Conservation (phyloP, 2,888 invertebrate genomes). For the Strigamia crassipes region DNA sequence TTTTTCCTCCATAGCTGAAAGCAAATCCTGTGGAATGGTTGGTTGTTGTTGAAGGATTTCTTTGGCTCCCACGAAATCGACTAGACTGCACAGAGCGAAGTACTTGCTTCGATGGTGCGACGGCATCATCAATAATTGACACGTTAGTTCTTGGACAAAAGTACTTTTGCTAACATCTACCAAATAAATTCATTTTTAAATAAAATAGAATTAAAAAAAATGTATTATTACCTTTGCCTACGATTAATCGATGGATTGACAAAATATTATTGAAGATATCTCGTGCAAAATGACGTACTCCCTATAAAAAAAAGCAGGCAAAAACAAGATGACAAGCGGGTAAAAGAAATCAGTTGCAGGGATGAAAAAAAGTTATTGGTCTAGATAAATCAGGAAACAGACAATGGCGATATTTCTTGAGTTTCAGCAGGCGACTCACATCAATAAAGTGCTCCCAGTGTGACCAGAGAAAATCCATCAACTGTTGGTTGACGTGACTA, state of each 20-base stretch:
- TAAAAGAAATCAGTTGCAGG: constrained; percentile 1
- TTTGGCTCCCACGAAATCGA: constrained; percentile 56
- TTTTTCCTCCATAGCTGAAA: constrained; percentile 58
- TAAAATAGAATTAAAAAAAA: too few relatives aligned
- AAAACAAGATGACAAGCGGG: constrained; percentile 26
- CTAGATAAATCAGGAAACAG: constrained; percentile 6
- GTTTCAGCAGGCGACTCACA: constrained; percentile 53
- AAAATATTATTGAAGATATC: constrained; percentile 57
- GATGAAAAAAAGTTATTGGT: constrained; percentile 14
- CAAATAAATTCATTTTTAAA: constrained; percentile 19
- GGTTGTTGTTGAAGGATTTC: constrained; percentile 58
- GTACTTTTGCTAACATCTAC: constrained; percentile 52
- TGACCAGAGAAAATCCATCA: constrained; percentile 51
- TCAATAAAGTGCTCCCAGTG: constrained; percentile 59
- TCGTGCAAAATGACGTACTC: constrained; percentile 56
- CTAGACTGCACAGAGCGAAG: constrained; percentile 54
- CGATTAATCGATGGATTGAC: constrained; percentile 54
- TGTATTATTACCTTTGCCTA: constrained; percentile 51
- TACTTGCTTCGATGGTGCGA: constrained; percentile 58
- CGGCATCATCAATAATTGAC: constrained; percentile 54
- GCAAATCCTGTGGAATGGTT: constrained; percentile 57
- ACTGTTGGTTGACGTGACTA: constrained; percentile 44
- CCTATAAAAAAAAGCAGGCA: constrained; percentile 53
- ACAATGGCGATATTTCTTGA: constrained; percentile 23
- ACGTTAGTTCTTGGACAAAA: constrained; percentile 53